Evolutionary conservation across 1,140 invertebrate species (phyloP), one percentile per base, ranked within the genome.

Genomic region (Cataglyphis hispanica): DNA sequence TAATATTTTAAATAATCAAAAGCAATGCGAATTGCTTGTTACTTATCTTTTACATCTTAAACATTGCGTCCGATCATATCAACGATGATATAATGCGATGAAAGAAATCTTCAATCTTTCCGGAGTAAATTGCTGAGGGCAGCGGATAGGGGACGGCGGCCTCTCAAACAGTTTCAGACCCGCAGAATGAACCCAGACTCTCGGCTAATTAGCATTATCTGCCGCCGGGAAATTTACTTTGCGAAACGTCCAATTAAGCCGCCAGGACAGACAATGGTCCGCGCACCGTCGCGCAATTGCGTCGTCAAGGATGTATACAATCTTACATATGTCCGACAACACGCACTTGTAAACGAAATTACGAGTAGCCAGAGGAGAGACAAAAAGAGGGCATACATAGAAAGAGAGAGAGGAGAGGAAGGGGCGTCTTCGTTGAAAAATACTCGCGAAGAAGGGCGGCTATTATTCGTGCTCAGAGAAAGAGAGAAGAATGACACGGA

Each of bases 171-270:
- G 70, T 84, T 84, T 77, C 70, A 84, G 72, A 84, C 74, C 80
- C 85, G 56, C 69, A 46, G 70, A 75, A 89, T 89, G 83, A 89
- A 83, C 66, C 74, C 64, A 74, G 77, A 69, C 77, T 74, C 69
- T 4, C 77, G 86, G 84, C 81, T 91, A 91, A 91, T 91, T 91
- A 90, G 90, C 85, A 91, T 92, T 90, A 92, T 90, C 88, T 70
- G 61, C 76, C 27, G 66, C 67, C 69, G 63, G 58, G 84, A 91
- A 87, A 89, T 92, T 92, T 91, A 87, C 90, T 90, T 74, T 84
- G 74, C 86, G 81, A 87, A 89, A 90, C 77, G 81, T 92, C 86
- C 88, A 91, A 92, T 92, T 91, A 92, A 87, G 83, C 34, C 69
- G 56, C 19, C 43, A 60, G 74, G 69, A 78, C 69, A 87, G 87